A percentile compares a stretch with the other conserved stretches of the same genome.
These are phyloP conservation scores for Heptranchias perlo DNA, from an alignment of 2,113 vertebrate genomes.

Conservation along the genomic window DNA sequence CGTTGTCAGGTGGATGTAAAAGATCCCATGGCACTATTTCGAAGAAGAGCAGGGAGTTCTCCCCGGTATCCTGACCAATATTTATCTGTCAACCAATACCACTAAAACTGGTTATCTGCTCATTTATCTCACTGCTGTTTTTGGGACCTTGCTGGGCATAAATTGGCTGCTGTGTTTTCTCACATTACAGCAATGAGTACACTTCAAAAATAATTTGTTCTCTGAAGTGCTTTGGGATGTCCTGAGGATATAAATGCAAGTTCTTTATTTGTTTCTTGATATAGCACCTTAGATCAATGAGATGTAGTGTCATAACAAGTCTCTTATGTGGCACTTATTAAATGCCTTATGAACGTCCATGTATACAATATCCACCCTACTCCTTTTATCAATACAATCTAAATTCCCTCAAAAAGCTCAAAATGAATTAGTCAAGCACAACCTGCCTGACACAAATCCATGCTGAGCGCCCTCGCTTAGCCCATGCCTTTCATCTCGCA, in stretches of 20 bases:
- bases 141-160: background rate
- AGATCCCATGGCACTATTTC: background rate
- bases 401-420: background rate
- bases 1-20: background rate
- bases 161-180: background rate
- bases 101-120: background rate
- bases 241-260: background rate
- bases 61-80: background rate
- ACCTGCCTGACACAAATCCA: background rate
- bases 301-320: background rate
- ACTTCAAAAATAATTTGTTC: background rate
- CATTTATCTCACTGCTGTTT: background rate
- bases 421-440: background rate
- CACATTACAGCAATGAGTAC: background rate
- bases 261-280: background rate
- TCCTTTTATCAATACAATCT: background rate
- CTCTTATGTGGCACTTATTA: background rate
- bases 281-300: background rate
- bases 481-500: background rate
- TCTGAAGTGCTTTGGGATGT: background rate
- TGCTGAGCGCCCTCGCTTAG: background rate
- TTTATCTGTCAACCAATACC: background rate
- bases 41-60: background rate
- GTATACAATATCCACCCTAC: background rate
- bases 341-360: background rate